These are phyloP conservation scores for Coenobita brevimanus DNA, from an alignment of 1,140 invertebrate species.

Conservation along the genomic window DNA sequence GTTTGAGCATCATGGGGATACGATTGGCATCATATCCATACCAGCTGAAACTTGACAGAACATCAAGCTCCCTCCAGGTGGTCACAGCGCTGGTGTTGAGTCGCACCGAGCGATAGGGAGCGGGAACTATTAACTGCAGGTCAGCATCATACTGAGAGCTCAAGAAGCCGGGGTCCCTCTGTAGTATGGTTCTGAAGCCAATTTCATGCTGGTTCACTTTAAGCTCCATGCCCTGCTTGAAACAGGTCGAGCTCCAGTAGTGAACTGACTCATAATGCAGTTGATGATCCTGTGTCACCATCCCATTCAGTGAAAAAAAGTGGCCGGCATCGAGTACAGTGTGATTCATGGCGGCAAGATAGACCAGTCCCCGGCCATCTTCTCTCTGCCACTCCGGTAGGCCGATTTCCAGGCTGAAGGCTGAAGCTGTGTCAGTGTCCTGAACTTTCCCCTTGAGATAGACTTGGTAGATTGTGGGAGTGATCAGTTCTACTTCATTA, in stretches of 20 bases:
- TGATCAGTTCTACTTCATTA: neutral
- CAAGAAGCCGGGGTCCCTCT: slow-evolving; percentile 23
- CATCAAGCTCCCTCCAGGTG: slow-evolving; percentile 4
- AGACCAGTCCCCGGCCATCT: no score
- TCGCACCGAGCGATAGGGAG: slow-evolving; percentile 17
- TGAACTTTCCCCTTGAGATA: neutral
- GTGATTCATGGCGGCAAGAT: slow-evolving; percentile 6
- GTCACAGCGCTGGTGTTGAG: neutral
- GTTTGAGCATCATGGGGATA: slow-evolving; percentile 6
- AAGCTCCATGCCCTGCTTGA: slow-evolving; percentile 31
- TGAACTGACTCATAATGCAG: slow-evolving; percentile 10
- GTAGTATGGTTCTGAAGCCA: slow-evolving; percentile 25
- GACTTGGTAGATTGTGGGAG: no score
- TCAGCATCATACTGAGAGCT: neutral
- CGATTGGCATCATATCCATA: neutral
- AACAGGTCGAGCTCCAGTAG: neutral
- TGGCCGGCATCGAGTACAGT: slow-evolving; percentile 24
- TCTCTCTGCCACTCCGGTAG: neutral
- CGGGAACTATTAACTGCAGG: slow-evolving; percentile 19
- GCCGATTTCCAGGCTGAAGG: slow-evolving; percentile 2
- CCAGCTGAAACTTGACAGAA: slow-evolving; percentile 32
- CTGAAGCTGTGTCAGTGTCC: neutral
- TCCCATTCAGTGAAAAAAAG: slow-evolving; percentile 5
- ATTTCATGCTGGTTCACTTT: slow-evolving; percentile 28
- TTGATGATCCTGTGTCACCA: neutral